Evolutionary conservation across 2,797 vertebrate species (phyloP).

Genomic region (Acrossocheilus fasciatus): DNA sequence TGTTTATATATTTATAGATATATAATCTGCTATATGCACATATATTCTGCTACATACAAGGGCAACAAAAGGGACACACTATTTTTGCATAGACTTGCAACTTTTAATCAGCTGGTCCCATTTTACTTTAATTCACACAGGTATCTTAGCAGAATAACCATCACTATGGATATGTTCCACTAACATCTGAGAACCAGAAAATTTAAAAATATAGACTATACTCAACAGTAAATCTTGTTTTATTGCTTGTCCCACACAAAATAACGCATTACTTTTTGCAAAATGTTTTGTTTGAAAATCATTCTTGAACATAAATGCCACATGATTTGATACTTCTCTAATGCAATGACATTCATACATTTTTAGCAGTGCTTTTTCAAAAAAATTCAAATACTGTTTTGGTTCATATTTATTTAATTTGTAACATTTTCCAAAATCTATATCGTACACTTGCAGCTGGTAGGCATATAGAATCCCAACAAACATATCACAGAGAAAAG

Average conservation of each 20-base stretch:
- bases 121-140: background rate
- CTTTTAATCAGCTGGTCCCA: background rate
- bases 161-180: background rate
- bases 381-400: background rate
- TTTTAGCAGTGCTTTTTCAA: background rate
- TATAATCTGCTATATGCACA: background rate
- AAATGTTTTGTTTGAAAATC: too few relatives aligned
- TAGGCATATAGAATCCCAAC: background rate
- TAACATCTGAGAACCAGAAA: background rate
- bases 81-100: background rate
- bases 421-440: background rate
- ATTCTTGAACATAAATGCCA: background rate
- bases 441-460: background rate
- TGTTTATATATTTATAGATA: background rate
- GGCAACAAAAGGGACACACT: background rate
- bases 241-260: background rate
- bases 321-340: background rate
- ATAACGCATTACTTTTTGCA: background rate
- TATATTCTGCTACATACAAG: background rate
- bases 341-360: background rate
- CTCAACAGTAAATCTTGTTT: background rate
- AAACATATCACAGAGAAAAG: background rate
- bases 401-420: background rate
- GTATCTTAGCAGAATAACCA: background rate
- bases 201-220: background rate